phyloP scores from a whole-genome alignment of 2,888 invertebrate species.

The Andrena minutula region DNA sequence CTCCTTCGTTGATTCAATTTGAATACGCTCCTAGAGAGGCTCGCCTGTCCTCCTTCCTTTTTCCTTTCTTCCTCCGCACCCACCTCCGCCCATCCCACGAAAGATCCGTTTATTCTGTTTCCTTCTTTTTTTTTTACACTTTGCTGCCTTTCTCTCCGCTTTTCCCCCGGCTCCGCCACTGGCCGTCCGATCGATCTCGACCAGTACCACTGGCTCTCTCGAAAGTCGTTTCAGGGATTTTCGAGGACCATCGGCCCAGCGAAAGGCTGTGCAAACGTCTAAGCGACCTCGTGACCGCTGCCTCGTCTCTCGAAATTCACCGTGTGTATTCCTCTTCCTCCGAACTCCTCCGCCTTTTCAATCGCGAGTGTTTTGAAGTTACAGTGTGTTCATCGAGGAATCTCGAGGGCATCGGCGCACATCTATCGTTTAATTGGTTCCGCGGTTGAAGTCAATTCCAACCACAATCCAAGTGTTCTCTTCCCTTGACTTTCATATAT shows the following conservation, averaged over 20 bases:
- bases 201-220: conserved; percentile 33
- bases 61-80: background rate
- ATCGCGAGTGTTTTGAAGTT: background rate
- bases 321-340: background rate
- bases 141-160: conserved; percentile 13
- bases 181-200: conserved; percentile 48
- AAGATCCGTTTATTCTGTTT: conserved; percentile 12
- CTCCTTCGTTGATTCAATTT: conserved; percentile 61
- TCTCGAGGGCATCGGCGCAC: background rate
- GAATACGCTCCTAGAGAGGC: conserved; percentile 43
- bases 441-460: no score
- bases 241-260: conserved; percentile 43
- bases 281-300: conserved; percentile 32
- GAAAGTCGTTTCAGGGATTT: conserved; percentile 65
- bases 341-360: background rate
- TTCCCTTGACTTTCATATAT: conserved; percentile 8
- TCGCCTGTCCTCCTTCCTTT: conserved; percentile 13
- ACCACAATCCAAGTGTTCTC: no score
- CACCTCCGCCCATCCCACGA: background rate
- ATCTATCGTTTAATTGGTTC: background rate
- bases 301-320: background rate
- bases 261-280: conserved; percentile 51
- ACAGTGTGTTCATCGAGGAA: background rate
- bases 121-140: conserved; percentile 3
- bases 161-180: conserved; percentile 12